A percentile compares a stretch with the other conserved stretches of the same genome.
Conservation (phyloP, 2,888 invertebrate species). For the Endotricha flammealis region DNA sequence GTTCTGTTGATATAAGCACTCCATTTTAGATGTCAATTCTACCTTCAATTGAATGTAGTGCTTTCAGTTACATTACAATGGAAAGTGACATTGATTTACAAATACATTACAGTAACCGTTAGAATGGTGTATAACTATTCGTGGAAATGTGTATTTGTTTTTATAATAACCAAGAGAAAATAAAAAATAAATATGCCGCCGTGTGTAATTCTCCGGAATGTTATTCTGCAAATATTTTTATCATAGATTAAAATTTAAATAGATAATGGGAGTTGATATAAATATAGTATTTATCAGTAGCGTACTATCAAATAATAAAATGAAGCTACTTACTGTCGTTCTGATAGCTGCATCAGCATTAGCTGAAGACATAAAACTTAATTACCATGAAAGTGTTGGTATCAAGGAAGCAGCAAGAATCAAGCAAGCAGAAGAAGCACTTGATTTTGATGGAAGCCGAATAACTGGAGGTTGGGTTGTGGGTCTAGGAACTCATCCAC, state of each 20-base stretch:
- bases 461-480: conserved; percentile 26
- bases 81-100: too few relatives aligned
- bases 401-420: conserved; percentile 25
- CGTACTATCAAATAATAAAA: neutral
- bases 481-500: conserved; percentile 14
- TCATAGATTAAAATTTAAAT: neutral
- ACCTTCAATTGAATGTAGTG: too few relatives aligned
- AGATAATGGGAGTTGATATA: neutral
- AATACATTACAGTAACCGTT: too few relatives aligned
- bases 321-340: neutral
- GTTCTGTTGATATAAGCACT: too few relatives aligned
- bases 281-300: neutral
- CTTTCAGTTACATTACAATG: too few relatives aligned
- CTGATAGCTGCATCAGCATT: neutral
- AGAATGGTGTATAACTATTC: too few relatives aligned
- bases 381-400: conserved; percentile 27
- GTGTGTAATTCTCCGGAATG: too few relatives aligned
- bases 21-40: too few relatives aligned
- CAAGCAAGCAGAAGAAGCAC: conserved; percentile 22
- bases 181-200: too few relatives aligned
- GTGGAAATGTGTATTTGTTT: too few relatives aligned
- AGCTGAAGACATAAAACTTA: conserved; percentile 3
- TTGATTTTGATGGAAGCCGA: conserved; percentile 24
- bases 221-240: neutral
- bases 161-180: too few relatives aligned